These are phyloP conservation scores for Corythornis leucogaster DNA, from an alignment of 2,797 vertebrate genomes.

Conservation along the genomic window DNA sequence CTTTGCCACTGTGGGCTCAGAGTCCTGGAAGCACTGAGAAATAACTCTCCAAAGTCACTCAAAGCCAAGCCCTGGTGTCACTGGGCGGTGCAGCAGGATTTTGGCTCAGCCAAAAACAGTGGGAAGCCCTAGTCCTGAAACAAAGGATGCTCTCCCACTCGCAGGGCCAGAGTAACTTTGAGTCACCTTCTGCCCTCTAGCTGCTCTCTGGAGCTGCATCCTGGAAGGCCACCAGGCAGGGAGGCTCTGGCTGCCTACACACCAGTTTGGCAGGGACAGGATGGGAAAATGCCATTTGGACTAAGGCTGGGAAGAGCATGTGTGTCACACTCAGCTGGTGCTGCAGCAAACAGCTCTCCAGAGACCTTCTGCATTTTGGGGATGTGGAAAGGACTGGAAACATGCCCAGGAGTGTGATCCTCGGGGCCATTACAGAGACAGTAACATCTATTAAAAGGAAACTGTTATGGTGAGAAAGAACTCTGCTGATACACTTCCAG, in stretches of 20 bases:
- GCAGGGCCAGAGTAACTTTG: not conserved
- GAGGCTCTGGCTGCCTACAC: not conserved
- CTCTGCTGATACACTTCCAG: not conserved
- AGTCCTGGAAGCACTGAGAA: not conserved
- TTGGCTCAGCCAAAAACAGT: not conserved
- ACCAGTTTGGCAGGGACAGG: not conserved
- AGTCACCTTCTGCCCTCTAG: not conserved
- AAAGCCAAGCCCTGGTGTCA: not conserved
- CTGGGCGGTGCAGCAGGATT: not conserved
- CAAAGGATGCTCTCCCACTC: not conserved
- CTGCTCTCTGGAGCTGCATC: not conserved
- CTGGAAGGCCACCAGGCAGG: not conserved
- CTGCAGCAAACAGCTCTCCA: not conserved
- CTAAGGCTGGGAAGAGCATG: not conserved
- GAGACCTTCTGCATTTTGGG: not conserved
- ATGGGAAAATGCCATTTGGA: not conserved
- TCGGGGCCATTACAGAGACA: not conserved
- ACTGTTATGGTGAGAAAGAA: not conserved
- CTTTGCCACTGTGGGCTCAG: not conserved
- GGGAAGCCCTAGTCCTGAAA: not conserved
- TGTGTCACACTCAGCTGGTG: fast-evolving
- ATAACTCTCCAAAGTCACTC: fast-evolving
- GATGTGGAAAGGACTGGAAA: not conserved
- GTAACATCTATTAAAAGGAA: not conserved
- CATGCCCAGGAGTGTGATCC: not conserved